These are phyloP conservation scores for Siniperca scherzeri DNA, from an alignment of 2,797 vertebrate genomes.

Conservation along the genomic window DNA sequence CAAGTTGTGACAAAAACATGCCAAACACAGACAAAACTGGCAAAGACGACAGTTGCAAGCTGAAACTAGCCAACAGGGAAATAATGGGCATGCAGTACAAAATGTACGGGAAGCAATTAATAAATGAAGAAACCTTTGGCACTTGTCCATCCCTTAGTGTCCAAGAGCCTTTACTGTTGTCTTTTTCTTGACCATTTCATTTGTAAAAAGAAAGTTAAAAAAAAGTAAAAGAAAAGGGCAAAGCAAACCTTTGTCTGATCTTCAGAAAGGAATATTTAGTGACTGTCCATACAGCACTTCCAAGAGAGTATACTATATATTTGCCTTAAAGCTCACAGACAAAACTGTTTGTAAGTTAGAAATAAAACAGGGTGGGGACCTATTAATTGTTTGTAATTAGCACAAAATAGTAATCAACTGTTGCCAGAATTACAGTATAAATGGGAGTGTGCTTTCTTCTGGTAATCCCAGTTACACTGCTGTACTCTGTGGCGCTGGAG, in stretches of 20 bases:
- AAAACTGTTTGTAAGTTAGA: conserved; percentile 1
- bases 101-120: not conserved
- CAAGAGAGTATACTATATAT: not conserved
- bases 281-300: not conserved
- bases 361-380: conserved; percentile 12
- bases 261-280: not conserved
- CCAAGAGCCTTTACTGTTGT: not conserved
- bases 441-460: conserved; percentile 22
- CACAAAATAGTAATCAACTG: conserved; percentile 34
- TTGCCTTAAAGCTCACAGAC: not conserved
- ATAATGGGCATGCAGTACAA: not conserved
- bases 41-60: not conserved
- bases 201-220: not conserved
- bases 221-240: not conserved
- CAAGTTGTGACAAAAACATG: not conserved
- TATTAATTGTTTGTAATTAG: conserved; percentile 31
- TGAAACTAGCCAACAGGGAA: not conserved
- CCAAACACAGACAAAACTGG: not conserved
- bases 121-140: not conserved
- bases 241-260: not conserved
- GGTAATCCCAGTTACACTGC: conserved; percentile 9
- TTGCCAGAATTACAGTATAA: conserved; percentile 12
- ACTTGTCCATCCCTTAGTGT: not conserved
- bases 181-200: not conserved
- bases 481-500: conserved; percentile 31